A percentile compares a stretch with the other conserved stretches of the same genome.
These are phyloP conservation scores for Heterochromis multidens DNA, from an alignment of 2,113 vertebrate genomes.

Conservation along the genomic window DNA sequence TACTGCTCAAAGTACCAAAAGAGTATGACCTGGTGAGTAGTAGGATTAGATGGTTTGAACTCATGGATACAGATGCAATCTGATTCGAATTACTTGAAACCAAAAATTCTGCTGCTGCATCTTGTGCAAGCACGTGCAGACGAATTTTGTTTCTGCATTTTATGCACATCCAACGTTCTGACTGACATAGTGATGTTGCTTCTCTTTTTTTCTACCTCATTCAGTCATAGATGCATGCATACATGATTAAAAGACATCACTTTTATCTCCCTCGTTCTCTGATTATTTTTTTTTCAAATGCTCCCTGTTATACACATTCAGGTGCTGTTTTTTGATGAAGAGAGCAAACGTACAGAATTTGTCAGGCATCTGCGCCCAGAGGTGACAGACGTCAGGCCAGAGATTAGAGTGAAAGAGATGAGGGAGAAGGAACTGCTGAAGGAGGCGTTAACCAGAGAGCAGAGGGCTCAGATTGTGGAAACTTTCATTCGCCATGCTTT, in stretches of 20 bases:
- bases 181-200: background rate
- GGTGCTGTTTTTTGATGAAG: slow-evolving; percentile 86
- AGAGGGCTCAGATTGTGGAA: slow-evolving; percentile 87
- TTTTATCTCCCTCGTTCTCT: background rate
- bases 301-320: slow-evolving; percentile 45
- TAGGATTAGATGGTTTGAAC: background rate
- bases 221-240: background rate
- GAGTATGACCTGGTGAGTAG: slow-evolving; percentile 90
- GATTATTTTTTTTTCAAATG: background rate
- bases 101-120: background rate
- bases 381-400: slow-evolving; percentile 36
- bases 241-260: slow-evolving; percentile 11
- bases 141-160: background rate
- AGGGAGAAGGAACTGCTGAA: slow-evolving; percentile 81
- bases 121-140: background rate
- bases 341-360: slow-evolving; percentile 78
- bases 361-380: slow-evolving; percentile 64
- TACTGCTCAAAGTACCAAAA: slow-evolving; percentile 90
- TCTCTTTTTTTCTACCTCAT: background rate
- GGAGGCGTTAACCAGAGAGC: slow-evolving; percentile 84
- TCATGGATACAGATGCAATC: background rate
- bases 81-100: background rate
- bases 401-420: slow-evolving; percentile 71
- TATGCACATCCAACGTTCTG: background rate
- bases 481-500: slow-evolving; percentile 94